Percentiles rank a stretch among this genome's conserved stretches.
These are phyloP conservation scores for Pantherophis alleghaniensis DNA, from an alignment of 2,797 vertebrate genomes.

Conservation along the genomic window DNA sequence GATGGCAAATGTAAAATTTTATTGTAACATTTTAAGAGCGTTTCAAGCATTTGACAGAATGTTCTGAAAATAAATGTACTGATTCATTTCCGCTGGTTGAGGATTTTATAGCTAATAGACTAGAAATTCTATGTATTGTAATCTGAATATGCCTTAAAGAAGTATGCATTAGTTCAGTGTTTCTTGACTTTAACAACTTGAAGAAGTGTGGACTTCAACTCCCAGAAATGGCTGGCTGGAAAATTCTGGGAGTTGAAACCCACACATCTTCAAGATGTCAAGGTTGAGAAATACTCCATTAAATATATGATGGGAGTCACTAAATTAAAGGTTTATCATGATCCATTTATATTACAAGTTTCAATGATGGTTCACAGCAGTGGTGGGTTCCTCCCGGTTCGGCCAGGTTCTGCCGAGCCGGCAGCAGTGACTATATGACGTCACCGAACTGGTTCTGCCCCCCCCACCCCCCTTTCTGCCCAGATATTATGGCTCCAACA, in stretches of 20 bases:
- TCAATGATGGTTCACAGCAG: background rate
- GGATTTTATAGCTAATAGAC: background rate
- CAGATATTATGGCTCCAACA: background rate
- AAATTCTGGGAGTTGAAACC: background rate
- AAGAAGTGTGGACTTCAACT: background rate
- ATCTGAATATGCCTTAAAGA: background rate
- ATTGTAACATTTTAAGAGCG: background rate
- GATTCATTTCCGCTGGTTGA: background rate
- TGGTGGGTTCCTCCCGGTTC: too few relatives aligned
- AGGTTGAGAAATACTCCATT: background rate
- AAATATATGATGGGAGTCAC: background rate
- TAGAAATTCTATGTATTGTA: background rate
- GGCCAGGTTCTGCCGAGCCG: too few relatives aligned
- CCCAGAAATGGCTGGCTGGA: background rate
- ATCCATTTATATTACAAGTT: background rate
- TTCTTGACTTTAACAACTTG: background rate
- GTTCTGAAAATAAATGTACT: background rate
- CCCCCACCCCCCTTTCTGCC: background rate
- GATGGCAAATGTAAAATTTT: background rate
- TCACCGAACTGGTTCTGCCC: too few relatives aligned
- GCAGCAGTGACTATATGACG: too few relatives aligned
- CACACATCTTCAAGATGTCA: background rate
- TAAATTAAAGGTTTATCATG: background rate
- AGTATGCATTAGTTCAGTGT: background rate
- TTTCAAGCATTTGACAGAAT: background rate